phyloP scores from a whole-genome alignment of 2,888 invertebrate genomes.

The Lacanobia wlatinum region DNA sequence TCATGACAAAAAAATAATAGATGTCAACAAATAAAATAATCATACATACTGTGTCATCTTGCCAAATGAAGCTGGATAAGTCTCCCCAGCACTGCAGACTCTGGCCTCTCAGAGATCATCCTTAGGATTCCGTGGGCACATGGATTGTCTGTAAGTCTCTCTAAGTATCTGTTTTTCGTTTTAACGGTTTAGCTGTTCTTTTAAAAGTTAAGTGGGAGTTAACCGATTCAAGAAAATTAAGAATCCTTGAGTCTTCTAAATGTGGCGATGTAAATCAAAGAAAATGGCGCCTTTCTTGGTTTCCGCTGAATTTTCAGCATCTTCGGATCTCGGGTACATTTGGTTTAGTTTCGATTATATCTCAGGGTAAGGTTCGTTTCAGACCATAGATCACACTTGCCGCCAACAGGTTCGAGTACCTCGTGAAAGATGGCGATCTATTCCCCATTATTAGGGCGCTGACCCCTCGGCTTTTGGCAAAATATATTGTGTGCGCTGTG shows the following conservation, averaged over 20 bases:
- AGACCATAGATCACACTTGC: slow-evolving; percentile 23
- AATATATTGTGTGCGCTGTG: background rate
- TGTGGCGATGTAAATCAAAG: background rate
- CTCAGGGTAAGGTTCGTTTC: background rate
- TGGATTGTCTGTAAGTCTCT: background rate
- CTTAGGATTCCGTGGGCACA: no score
- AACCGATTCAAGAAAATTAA: background rate
- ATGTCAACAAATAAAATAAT: no score
- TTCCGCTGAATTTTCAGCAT: background rate
- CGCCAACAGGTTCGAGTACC: slow-evolving; percentile 17
- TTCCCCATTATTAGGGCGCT: slow-evolving; percentile 5
- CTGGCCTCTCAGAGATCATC: no score
- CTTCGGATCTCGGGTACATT: background rate
- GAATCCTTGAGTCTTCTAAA: background rate
- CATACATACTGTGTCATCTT: no score
- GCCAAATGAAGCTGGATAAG: no score
- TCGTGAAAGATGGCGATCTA: slow-evolving; percentile 21
- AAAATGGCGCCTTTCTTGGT: background rate
- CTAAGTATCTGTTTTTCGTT: background rate
- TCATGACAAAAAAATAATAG: no score
- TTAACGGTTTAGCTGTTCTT: background rate
- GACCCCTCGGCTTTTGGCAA: background rate
- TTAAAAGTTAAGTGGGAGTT: background rate
- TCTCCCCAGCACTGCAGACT: no score
- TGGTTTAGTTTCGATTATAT: background rate